Base-by-base conservation (phyloP, 1,140 invertebrate species). In the Tetraneura akinire region DNA sequence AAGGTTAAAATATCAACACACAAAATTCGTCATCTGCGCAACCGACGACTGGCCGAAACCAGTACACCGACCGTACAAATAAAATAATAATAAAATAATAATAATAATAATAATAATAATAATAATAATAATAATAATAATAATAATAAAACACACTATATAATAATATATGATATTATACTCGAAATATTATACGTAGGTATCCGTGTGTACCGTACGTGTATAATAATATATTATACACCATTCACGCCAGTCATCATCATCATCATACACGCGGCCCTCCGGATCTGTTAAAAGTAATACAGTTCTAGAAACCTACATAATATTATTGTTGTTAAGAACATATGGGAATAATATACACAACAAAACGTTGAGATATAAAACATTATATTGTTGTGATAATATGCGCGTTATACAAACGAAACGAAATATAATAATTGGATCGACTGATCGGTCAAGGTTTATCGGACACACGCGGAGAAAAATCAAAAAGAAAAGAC, bases 291-390 rank as follows among this genome's bases (percentile, higher is more conserved):
- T 62, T 47, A 78, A 76, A 55, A 78, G 53, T 60, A 62, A 60
- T 47, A 60, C 55, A 60, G 74, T n/a, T 78, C 74, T 47, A 78
- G 74, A 78, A 78, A 78, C 74, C 74, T 78, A 78, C 55, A 78
- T 78, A 51, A n/a, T n/a, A n/a, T n/a, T n/a, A n/a, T 71, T 71
- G 29, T 71, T 71, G 26, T 71, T 71, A 51, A 0, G 37, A 45
- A 42, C 37, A 42, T 66, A 66, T 42, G 37, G 37, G 11, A 66
- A 66, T 23, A 23, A 68, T 68, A 23, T 42, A n/a, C n/a, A n/a
- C n/a, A 11, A 45, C 21, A 68, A 68, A 68, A 68, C 21, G n/a
- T 23, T 1, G 37, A 9, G 37, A 9, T 5, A 23, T 64, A n/a
- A 21, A 66, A 1, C 10, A 3, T 37, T 37, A 37, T 8, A n/a